A percentile compares a stretch with the other conserved stretches of the same genome.
phyloP scores from a whole-genome alignment of 2,888 invertebrate species.

The Sarcophaga subvicina region DNA sequence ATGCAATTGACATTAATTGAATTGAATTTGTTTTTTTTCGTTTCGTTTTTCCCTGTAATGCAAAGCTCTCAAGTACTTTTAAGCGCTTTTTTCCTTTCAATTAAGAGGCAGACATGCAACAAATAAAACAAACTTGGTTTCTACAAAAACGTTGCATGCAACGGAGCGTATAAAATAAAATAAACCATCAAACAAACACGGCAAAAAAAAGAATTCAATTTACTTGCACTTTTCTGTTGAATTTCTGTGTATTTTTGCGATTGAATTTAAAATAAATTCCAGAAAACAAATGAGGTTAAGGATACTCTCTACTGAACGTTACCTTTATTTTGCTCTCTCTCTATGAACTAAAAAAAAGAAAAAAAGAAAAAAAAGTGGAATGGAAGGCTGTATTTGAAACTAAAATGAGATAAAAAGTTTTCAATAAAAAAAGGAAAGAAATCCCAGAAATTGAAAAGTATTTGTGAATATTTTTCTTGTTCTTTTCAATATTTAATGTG shows the following conservation, averaged over 20 bases:
- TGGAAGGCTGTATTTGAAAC: background rate
- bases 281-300: slow-evolving; percentile 50
- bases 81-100: slow-evolving; percentile 20
- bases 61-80: background rate
- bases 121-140: slow-evolving; percentile 2
- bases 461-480: slow-evolving; percentile 24
- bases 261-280: slow-evolving; percentile 16
- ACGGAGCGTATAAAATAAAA: background rate
- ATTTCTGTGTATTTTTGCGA: slow-evolving; percentile 1
- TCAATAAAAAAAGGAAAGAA: background rate
- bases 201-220: background rate
- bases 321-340: too few species aligned
- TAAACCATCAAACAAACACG: too few species aligned
- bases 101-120: slow-evolving; percentile 8
- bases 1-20: slow-evolving; percentile 67
- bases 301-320: background rate
- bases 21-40: slow-evolving; percentile 17
- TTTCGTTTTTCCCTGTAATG: background rate
- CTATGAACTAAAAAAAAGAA: too few species aligned
- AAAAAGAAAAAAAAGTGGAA: background rate
- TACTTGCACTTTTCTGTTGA: slow-evolving; percentile 8
- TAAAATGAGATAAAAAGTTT: slow-evolving; percentile 34
- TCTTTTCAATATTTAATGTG: slow-evolving; percentile 44
- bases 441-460: slow-evolving; percentile 14
- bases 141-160: background rate